Percentiles rank a stretch among this genome's conserved stretches.
Conservation (phyloP, 2,888 invertebrate genomes). For the Trachelus stipa region DNA sequence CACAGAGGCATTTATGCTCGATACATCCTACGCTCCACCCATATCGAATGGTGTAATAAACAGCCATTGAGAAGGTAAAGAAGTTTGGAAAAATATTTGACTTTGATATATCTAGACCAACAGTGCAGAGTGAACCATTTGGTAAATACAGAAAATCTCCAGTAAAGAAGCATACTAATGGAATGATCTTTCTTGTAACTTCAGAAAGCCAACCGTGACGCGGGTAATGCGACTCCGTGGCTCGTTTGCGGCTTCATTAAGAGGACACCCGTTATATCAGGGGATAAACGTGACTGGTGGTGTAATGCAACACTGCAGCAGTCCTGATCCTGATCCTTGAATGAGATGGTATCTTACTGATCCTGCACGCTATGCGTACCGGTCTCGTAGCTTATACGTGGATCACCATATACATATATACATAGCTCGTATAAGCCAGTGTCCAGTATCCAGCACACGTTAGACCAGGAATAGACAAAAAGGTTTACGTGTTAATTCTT, state of each 20-base stretch:
- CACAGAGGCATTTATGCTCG: constrained; percentile 54
- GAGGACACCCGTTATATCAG: constrained; percentile 59
- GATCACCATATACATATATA: not conserved
- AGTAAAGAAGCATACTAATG: not conserved
- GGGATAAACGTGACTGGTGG: constrained; percentile 58
- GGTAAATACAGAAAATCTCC: not conserved
- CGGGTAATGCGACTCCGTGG: constrained; percentile 2
- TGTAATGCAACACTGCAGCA: constrained; percentile 59
- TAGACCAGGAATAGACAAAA: not conserved
- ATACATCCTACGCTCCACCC: constrained; percentile 12
- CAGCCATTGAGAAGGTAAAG: not conserved
- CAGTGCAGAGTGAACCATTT: not conserved
- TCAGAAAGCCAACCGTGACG: not conserved
- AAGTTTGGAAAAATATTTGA: not conserved
- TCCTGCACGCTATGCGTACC: constrained; percentile 26
- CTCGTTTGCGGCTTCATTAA: constrained; percentile 38
- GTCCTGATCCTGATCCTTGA: constrained; percentile 58
- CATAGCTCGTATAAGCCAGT: not conserved
- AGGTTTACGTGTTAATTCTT: not conserved
- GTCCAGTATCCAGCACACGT: not conserved
- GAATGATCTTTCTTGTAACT: not conserved
- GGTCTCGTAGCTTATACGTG: not conserved
- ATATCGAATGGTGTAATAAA: not conserved
- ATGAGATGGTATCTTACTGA: constrained; percentile 57
- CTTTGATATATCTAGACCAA: not conserved